A percentile compares a stretch with the other conserved stretches of the same genome.
Conservation (phyloP, 2,888 invertebrate species). For the Willowsia nigromaculata region DNA sequence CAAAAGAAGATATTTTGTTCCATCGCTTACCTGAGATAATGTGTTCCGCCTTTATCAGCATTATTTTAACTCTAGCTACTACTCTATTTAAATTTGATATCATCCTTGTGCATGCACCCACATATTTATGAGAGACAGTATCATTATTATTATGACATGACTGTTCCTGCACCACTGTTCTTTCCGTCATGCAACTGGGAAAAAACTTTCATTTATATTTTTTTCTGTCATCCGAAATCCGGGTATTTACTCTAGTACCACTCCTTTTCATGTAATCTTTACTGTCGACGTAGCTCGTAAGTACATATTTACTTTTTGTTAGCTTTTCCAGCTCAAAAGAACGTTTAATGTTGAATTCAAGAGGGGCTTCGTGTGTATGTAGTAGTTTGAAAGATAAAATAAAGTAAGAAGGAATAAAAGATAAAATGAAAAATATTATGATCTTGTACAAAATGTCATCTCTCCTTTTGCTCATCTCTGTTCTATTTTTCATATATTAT, state of each 20-base stretch:
- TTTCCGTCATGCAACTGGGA: neutral
- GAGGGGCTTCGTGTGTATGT: neutral
- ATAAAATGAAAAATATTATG: neutral
- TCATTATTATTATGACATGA: neutral
- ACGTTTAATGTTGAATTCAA: neutral
- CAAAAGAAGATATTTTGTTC: too few relatives aligned
- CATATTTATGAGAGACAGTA: too few relatives aligned
- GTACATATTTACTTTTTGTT: slow-evolving; percentile 18
- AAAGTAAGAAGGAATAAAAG: neutral
- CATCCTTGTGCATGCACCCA: too few relatives aligned
- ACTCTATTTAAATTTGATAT: too few relatives aligned
- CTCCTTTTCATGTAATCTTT: slow-evolving; percentile 6
- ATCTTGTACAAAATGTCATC: neutral
- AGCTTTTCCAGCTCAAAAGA: neutral
- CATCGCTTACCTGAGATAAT: neutral
- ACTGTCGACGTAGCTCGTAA: neutral
- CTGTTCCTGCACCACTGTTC: neutral
- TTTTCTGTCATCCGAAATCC: neutral
- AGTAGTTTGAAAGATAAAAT: neutral
- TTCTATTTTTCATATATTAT: slow-evolving; percentile 12
- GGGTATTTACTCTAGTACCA: neutral
- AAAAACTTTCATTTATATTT: neutral
- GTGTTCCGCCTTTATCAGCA: neutral
- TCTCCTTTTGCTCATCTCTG: neutral
- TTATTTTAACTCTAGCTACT: neutral